phyloP scores from a whole-genome alignment of 1,140 invertebrate genomes.

The Limonius californicus region DNA sequence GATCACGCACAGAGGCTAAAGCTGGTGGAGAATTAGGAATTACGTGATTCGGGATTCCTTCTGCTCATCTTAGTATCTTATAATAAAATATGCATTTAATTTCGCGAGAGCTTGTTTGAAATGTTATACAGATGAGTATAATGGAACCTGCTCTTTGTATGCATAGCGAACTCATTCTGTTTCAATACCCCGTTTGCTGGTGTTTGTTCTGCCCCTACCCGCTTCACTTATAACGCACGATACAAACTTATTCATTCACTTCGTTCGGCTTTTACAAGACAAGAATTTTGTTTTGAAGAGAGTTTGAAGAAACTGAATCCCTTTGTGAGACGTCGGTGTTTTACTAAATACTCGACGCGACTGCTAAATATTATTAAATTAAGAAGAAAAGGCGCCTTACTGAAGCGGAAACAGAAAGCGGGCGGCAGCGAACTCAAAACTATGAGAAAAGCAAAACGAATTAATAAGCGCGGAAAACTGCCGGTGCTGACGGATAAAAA shows the following conservation, averaged over 20 bases:
- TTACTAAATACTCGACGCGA: slow-evolving; percentile 34
- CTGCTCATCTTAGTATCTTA: slow-evolving; percentile 18
- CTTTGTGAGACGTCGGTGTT: slow-evolving; percentile 36
- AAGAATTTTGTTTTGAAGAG: slow-evolving; percentile 35
- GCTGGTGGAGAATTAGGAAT: neutral
- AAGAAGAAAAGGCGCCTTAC: slow-evolving; percentile 38
- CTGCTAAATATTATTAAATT: slow-evolving; percentile 42
- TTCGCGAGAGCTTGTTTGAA: slow-evolving; percentile 28
- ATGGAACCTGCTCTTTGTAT: slow-evolving; percentile 35
- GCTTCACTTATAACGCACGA: slow-evolving; percentile 24
- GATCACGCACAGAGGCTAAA: neutral
- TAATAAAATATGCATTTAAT: slow-evolving; percentile 40
- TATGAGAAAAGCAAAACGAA: slow-evolving; percentile 24
- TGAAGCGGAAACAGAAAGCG: slow-evolving; percentile 32
- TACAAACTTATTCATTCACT: slow-evolving; percentile 30
- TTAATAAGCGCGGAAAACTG: slow-evolving; percentile 32
- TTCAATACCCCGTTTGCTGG: slow-evolving; percentile 32
- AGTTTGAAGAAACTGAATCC: slow-evolving; percentile 30
- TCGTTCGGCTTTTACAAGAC: slow-evolving; percentile 24
- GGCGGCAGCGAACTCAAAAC: slow-evolving; percentile 19
- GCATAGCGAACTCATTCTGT: slow-evolving; percentile 32
- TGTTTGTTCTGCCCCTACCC: slow-evolving; percentile 16
- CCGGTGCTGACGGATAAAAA: slow-evolving; percentile 32
- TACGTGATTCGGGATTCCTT: slow-evolving; percentile 22
- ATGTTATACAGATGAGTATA: slow-evolving; percentile 29